A percentile compares a stretch with the other conserved stretches of the same genome.
phyloP scores from a whole-genome alignment of 2,113 vertebrate genomes.

The Mesitornis unicolor region DNA sequence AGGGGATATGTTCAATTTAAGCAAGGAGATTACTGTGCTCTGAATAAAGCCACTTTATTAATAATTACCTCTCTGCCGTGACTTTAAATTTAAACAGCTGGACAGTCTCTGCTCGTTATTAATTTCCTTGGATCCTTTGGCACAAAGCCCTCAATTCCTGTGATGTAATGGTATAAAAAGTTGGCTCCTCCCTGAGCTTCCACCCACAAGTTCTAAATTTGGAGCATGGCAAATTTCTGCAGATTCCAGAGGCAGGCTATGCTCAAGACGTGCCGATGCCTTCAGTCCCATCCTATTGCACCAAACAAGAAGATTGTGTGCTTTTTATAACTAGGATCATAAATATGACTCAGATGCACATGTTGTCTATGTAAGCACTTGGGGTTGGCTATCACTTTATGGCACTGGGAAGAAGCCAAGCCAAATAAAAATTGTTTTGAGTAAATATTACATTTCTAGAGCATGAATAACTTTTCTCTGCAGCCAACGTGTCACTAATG shows the following conservation, averaged over 20 bases:
- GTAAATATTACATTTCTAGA: constrained; percentile 72
- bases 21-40: neutral
- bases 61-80: constrained; percentile 58
- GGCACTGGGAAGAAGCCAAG: constrained; percentile 68
- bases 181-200: constrained; percentile 64
- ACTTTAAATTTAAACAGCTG: constrained; percentile 65
- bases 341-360: constrained; percentile 71
- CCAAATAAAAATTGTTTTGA: constrained; percentile 75
- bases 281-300: constrained; percentile 49
- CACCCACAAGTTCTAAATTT: constrained; percentile 74
- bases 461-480: constrained; percentile 68
- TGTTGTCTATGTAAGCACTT: constrained; percentile 60
- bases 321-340: constrained; percentile 57
- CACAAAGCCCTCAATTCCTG: constrained; percentile 22
- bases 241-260: constrained; percentile 59
- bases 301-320: constrained; percentile 39
- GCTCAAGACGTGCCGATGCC: constrained; percentile 56
- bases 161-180: constrained; percentile 76
- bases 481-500: constrained; percentile 63
- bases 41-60: constrained; percentile 44
- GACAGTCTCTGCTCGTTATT: constrained; percentile 58
- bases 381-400: constrained; percentile 64
- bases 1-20: constrained; percentile 62
- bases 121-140: constrained; percentile 65
- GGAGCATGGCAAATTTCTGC: constrained; percentile 72